A percentile compares a stretch with the other conserved stretches of the same genome.
Conservation (phyloP, 2,113 vertebrate genomes). For the Noctilio leporinus region DNA sequence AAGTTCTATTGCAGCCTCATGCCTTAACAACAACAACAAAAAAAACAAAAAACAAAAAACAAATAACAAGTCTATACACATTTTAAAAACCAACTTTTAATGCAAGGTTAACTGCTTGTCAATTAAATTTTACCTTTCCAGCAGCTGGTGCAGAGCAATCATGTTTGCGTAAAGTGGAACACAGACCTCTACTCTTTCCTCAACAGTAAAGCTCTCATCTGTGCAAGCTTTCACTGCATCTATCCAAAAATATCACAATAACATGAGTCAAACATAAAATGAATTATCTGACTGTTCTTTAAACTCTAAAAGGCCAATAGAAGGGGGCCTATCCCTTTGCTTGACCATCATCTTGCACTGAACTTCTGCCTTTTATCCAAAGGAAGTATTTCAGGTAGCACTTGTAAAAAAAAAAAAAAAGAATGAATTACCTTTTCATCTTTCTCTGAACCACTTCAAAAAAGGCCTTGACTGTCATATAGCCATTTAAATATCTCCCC, state of each 20-base stretch:
- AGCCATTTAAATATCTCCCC: not conserved
- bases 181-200: conserved; percentile 81
- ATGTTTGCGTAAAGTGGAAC: conserved; percentile 92
- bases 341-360: not conserved
- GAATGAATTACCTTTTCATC: not conserved
- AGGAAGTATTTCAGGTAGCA: not conserved
- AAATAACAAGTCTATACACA: conserved; percentile 45
- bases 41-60: no score
- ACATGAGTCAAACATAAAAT: conserved; percentile 13
- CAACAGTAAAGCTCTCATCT: conserved; percentile 77
- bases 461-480: not conserved
- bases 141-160: conserved; percentile 83
- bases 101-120: not conserved
- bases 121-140: conserved; percentile 83
- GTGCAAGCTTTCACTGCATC: conserved; percentile 88
- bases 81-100: not conserved
- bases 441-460: not conserved
- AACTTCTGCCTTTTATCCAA: not conserved
- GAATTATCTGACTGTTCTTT: not conserved
- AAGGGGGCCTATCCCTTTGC: not conserved
- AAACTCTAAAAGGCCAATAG: not conserved
- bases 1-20: conserved; percentile 81
- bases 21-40: conserved; percentile 83
- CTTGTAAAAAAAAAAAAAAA: conserved; percentile 18
- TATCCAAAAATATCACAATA: conserved; percentile 66